phyloP scores from a whole-genome alignment of 2,113 vertebrate genomes.

The Aleadryas rufinucha region DNA sequence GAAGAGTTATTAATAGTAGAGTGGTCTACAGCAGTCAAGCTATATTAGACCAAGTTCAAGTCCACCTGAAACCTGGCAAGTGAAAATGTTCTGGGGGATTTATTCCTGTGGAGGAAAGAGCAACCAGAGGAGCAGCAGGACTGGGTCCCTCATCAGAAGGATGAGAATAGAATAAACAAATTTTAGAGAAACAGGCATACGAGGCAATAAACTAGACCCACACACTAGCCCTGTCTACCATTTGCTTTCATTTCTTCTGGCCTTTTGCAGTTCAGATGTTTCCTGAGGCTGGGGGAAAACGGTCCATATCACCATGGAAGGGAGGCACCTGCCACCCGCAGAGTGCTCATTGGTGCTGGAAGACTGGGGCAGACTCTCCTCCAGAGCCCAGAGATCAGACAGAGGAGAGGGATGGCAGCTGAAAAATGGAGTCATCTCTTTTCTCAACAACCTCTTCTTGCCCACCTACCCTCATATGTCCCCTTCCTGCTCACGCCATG shows the following conservation, averaged over 20 bases:
- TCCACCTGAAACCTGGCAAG: background rate
- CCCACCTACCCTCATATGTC: background rate
- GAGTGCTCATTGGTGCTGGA: accelerated
- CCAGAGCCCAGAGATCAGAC: background rate
- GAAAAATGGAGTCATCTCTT: background rate
- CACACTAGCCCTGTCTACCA: background rate
- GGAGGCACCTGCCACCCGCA: accelerated
- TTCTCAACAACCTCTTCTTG: background rate
- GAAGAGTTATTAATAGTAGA: constrained; percentile 42
- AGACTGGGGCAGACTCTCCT: accelerated
- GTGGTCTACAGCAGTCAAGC: constrained; percentile 23
- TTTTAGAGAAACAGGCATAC: background rate
- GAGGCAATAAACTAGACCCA: background rate
- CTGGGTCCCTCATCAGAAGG: background rate
- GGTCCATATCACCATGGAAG: accelerated
- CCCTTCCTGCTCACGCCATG: accelerated
- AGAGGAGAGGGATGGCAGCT: background rate
- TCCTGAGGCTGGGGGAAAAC: background rate
- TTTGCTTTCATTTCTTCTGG: background rate
- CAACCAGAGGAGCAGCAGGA: background rate
- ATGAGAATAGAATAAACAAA: background rate
- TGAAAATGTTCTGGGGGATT: background rate
- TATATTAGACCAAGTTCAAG: background rate
- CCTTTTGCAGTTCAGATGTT: background rate
- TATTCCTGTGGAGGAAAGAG: background rate